phyloP scores from a whole-genome alignment of 2,113 vertebrate genomes.

The Sebastes schlegelii region DNA sequence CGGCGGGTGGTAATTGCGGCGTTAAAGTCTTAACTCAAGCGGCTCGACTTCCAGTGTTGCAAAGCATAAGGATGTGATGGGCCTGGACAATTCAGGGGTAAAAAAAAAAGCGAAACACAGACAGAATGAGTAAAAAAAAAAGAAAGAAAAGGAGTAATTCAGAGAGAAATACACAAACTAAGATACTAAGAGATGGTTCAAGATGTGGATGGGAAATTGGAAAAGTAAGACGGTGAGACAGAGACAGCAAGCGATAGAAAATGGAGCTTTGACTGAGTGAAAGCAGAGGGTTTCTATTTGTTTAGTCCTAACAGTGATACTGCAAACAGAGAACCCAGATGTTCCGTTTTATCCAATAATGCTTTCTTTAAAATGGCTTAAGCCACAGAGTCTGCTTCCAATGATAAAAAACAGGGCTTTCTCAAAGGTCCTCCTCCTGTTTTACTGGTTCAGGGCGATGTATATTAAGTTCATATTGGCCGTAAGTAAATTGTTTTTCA shows the following conservation, averaged over 20 bases:
- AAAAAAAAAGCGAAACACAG: conserved; percentile 11
- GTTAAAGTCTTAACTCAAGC: conserved; percentile 59
- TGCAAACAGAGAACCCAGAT: conserved; percentile 71
- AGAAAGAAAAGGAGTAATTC: conserved; percentile 27
- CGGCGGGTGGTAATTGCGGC: conserved; percentile 51
- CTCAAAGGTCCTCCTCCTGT: conserved; percentile 68
- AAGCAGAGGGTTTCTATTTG: conserved; percentile 65
- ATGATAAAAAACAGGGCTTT: conserved; percentile 74
- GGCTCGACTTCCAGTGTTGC: conserved; percentile 57
- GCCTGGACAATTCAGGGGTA: conserved; percentile 41
- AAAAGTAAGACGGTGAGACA: conserved; percentile 37
- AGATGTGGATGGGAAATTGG: conserved; percentile 40
- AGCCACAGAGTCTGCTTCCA: conserved; percentile 74
- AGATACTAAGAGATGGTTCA: conserved; percentile 33
- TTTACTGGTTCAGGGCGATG: conserved; percentile 42
- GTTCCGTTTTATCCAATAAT: conserved; percentile 79
- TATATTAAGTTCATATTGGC: conserved; percentile 71
- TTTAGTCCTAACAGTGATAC: conserved; percentile 57
- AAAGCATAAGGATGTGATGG: conserved; percentile 56
- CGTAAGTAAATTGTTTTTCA: conserved; percentile 79
- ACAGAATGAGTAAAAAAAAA: conserved; percentile 10
- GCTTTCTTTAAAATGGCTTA: conserved; percentile 74
- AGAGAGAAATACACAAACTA: conserved; percentile 46
- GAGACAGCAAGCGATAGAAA: conserved; percentile 48
- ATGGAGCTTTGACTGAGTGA: conserved; percentile 57